Percentiles rank a stretch among this genome's conserved stretches.
Conservation (phyloP, 2,797 vertebrate genomes). For the Syngnathus acus region DNA sequence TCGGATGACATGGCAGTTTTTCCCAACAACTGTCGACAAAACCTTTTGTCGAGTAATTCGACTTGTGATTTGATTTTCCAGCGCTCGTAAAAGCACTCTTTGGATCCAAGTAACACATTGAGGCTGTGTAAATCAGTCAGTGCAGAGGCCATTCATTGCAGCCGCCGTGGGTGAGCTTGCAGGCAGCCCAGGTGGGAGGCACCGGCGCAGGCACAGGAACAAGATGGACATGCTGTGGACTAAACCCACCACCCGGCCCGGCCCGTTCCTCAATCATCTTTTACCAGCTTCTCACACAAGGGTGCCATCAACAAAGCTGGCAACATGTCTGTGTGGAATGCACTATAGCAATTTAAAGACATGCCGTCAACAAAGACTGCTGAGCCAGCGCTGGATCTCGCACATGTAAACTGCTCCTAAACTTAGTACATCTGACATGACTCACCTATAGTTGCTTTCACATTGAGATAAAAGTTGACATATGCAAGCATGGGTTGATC, state of each 20-base stretch:
- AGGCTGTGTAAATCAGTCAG: constrained; percentile 22
- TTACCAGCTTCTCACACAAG: constrained; percentile 42
- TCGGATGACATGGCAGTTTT: constrained; percentile 21
- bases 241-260: constrained; percentile 12
- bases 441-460: constrained; percentile 14
- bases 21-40: constrained; percentile 32
- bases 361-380: constrained; percentile 46
- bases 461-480: constrained; percentile 6
- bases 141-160: neutral
- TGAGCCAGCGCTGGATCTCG: constrained; percentile 27
- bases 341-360: constrained; percentile 49
- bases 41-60: constrained; percentile 27
- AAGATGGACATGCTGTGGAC: constrained; percentile 12
- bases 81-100: constrained; percentile 8
- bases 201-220: neutral
- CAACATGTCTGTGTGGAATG: constrained; percentile 61
- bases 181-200: constrained; percentile 8
- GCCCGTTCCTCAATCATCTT: constrained; percentile 20
- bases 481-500: constrained; percentile 18
- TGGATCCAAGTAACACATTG: constrained; percentile 13
- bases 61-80: constrained; percentile 15
- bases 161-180: constrained; percentile 13
- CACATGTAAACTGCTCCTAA: constrained; percentile 44
- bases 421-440: constrained; percentile 45
- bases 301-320: constrained; percentile 52